Percentiles rank a stretch among this genome's conserved stretches.
Conservation (phyloP, 2,113 vertebrate species). For the Eonycteris spelaea region DNA sequence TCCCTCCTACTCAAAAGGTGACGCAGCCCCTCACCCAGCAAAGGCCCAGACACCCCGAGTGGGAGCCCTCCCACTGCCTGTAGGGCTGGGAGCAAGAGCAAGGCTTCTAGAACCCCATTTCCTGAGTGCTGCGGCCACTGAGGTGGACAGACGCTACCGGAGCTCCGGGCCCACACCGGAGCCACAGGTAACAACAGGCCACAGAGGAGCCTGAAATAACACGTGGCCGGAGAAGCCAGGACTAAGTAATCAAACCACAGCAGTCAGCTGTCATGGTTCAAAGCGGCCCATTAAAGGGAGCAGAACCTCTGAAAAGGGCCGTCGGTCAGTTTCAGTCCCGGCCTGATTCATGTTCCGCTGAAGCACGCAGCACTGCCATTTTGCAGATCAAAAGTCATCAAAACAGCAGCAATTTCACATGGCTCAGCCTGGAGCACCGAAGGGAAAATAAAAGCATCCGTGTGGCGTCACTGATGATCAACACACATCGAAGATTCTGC, state of each 20-base stretch:
- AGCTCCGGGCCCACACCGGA: background rate
- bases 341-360: rapidly evolving
- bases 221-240: rapidly evolving
- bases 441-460: rapidly evolving
- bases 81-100: background rate
- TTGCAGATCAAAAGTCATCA: background rate
- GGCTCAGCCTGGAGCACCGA: background rate
- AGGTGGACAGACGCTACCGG: background rate
- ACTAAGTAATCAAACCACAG: background rate
- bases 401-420: rapidly evolving
- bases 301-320: background rate
- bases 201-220: background rate
- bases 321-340: rapidly evolving
- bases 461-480: rapidly evolving
- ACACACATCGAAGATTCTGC: background rate
- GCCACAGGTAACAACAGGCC: background rate
- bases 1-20: background rate
- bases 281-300: background rate
- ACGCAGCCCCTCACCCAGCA: rapidly evolving
- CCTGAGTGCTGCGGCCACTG: background rate
- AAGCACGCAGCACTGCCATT: rapidly evolving
- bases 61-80: background rate
- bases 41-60: rapidly evolving
- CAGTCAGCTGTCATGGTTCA: rapidly evolving
- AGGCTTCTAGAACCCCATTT: rapidly evolving